A percentile compares a stretch with the other conserved stretches of the same genome.
Conservation (phyloP, 2,888 invertebrate species). For the Tetragonisca angustula region DNA sequence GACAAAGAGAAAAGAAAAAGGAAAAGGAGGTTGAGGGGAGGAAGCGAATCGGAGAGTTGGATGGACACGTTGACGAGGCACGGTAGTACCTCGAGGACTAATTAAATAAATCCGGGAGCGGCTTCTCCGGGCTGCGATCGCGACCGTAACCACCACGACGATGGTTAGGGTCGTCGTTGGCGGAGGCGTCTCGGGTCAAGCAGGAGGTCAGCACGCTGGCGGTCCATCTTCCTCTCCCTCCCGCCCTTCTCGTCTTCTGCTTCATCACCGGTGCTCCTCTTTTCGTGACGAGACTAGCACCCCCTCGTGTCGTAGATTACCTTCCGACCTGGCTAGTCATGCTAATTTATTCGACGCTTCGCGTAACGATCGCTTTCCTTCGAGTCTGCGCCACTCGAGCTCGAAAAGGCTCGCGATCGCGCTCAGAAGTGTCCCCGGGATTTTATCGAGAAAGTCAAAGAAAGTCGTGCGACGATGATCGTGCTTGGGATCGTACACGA, state of each 20-base stretch:
- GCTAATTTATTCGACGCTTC: slow-evolving; percentile 63
- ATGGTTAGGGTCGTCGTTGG: slow-evolving; percentile 75
- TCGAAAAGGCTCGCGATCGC: slow-evolving; percentile 12
- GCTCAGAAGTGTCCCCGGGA: slow-evolving; percentile 17
- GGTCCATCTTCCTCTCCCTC: slow-evolving; percentile 70
- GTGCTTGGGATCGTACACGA: too few relatives aligned
- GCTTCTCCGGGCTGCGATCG: slow-evolving; percentile 72
- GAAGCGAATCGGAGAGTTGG: slow-evolving; percentile 63
- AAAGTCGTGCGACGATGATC: slow-evolving; percentile 12
- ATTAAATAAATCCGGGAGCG: slow-evolving; percentile 82
- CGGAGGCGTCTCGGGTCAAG: slow-evolving; percentile 75
- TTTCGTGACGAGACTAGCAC: slow-evolving; percentile 61
- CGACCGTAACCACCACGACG: slow-evolving; percentile 73
- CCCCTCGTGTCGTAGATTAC: slow-evolving; percentile 60
- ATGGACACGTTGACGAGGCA: slow-evolving; percentile 73
- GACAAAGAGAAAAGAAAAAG: not conserved
- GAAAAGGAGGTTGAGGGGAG: slow-evolving; percentile 28
- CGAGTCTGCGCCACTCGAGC: slow-evolving; percentile 19
- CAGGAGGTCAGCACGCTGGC: slow-evolving; percentile 74
- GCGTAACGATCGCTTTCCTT: slow-evolving; percentile 54
- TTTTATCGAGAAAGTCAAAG: slow-evolving; percentile 34
- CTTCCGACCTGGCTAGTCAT: slow-evolving; percentile 49
- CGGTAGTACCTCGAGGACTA: slow-evolving; percentile 73
- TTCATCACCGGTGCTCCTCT: slow-evolving; percentile 65
- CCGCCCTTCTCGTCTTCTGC: slow-evolving; percentile 43